phyloP scores from a whole-genome alignment of 1,140 invertebrate genomes.

The Apis florea region DNA sequence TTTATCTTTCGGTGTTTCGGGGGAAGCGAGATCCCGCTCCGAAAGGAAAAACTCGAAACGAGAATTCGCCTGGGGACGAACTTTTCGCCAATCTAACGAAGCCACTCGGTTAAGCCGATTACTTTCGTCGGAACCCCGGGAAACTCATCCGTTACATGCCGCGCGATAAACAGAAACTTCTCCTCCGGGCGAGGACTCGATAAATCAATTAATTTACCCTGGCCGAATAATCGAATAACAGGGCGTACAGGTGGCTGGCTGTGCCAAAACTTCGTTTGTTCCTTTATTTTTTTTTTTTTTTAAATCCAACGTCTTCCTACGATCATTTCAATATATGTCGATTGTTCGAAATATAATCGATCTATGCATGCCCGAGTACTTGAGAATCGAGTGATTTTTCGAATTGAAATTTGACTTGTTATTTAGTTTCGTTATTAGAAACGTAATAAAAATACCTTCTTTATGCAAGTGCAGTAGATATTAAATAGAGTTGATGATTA shows the following conservation, averaged over 20 bases:
- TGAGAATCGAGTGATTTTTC: no score
- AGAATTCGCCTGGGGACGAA: conserved; percentile 47
- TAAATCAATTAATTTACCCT: conserved; percentile 40
- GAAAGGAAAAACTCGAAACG: conserved; percentile 36
- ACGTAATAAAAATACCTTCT: no score
- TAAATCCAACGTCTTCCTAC: background rate
- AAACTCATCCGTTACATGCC: conserved; percentile 39
- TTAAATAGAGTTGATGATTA: no score
- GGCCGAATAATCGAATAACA: conserved; percentile 25
- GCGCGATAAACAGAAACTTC: conserved; percentile 44
- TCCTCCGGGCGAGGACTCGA: conserved; percentile 21
- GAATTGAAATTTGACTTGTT: no score
- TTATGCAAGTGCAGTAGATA: no score
- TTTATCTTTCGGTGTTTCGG: background rate
- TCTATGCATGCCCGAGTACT: no score
- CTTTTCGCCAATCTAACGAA: conserved; percentile 63
- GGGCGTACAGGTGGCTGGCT: background rate
- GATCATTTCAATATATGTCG: no score
- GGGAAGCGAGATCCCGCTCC: background rate
- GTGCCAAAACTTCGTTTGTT: no score
- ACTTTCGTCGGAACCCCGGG: conserved; percentile 36
- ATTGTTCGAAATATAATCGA: no score
- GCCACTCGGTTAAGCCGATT: conserved; percentile 60
- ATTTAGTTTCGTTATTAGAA: no score
- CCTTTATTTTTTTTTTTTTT: background rate